Base-by-base conservation (phyloP, 2,888 invertebrate genomes). In the Luperina testacea region DNA sequence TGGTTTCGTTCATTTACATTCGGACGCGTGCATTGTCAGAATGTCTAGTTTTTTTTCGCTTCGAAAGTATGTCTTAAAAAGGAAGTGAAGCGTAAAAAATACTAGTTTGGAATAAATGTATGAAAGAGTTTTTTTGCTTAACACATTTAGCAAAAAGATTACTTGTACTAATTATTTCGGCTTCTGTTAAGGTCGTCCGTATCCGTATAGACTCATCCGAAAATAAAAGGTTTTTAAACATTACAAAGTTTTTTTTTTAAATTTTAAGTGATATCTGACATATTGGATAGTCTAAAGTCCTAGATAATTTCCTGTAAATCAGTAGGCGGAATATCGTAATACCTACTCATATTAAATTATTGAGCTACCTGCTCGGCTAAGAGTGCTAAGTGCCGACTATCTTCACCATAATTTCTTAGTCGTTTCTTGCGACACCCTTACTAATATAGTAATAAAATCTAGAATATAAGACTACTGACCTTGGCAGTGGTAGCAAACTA, bases 51-150 rank as follows among this genome's bases (percentile, higher is more conserved):
- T 82, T 82, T 81, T 86, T 75, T 75, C 32, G 74, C 83, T 67
- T 67, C 45, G 72, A 87, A 87, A 87, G 75, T 85, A 9, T 86
- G 74, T 75, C 70, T 77, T 75, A n/a, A 64, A 81, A 68, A 72
- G 48, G 71, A 71, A 81, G 7, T 76, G 83, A 85, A 67, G 80
- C 71, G 83, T 72, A 73, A 79, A 73, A 77, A 77, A 63, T 27
- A 61, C 45, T 70, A 70, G 61, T 73, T 59, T n/a, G 1, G 11
- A 68, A 53, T 63, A 57, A n/a, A 38, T 45, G 64, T 57, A 72
- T 59, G 38, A 3, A 59, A 64, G 3, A 68, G 17, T 78, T 78
- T 20, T 72, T 72, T 64, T 68, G n/a, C 24, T 57, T 27, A 81
- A 27, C 13, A 45, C 24, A 38, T 72, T 53, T 4, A 57, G 32